These are phyloP conservation scores for Lucilia sericata DNA, from an alignment of 1,140 invertebrate species.

Conservation along the genomic window DNA sequence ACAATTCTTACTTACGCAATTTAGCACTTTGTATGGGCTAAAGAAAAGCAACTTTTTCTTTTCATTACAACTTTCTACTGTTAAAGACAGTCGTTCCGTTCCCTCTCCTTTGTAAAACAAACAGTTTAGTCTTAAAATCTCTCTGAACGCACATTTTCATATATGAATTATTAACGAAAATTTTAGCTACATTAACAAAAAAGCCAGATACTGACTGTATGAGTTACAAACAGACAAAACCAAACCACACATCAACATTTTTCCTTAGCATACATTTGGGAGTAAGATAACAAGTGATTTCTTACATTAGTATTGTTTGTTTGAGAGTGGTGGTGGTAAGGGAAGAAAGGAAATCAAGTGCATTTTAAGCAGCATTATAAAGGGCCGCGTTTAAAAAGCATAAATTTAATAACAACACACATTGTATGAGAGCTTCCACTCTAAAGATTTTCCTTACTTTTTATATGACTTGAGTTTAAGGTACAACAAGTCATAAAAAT, in stretches of 20 bases:
- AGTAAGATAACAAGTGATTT: constrained; percentile 1
- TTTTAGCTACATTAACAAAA: neutral
- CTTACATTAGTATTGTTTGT: neutral
- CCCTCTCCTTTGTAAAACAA: neutral
- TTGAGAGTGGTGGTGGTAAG: neutral
- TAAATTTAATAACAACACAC: constrained; percentile 26
- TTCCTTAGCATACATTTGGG: constrained; percentile 37
- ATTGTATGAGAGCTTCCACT: neutral
- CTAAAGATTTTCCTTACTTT: neutral
- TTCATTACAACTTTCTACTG: neutral
- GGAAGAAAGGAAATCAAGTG: neutral
- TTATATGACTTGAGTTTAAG: too few species aligned
- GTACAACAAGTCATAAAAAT: neutral
- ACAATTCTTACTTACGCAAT: constrained; percentile 44
- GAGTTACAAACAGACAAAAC: neutral
- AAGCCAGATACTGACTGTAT: neutral
- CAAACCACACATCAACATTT: constrained; percentile 49
- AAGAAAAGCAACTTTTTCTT: neutral
- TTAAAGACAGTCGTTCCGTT: too few species aligned
- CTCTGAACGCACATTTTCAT: constrained; percentile 49
- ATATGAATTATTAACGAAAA: constrained; percentile 48
- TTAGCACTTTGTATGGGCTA: constrained; percentile 14
- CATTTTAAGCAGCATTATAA: constrained; percentile 47
- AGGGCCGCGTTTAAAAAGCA: constrained; percentile 28
- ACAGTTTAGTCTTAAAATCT: constrained; percentile 33